A percentile compares a stretch with the other conserved stretches of the same genome.
These are phyloP conservation scores for Myrmecobius fasciatus DNA, from an alignment of 2,113 vertebrate species.

Conservation along the genomic window DNA sequence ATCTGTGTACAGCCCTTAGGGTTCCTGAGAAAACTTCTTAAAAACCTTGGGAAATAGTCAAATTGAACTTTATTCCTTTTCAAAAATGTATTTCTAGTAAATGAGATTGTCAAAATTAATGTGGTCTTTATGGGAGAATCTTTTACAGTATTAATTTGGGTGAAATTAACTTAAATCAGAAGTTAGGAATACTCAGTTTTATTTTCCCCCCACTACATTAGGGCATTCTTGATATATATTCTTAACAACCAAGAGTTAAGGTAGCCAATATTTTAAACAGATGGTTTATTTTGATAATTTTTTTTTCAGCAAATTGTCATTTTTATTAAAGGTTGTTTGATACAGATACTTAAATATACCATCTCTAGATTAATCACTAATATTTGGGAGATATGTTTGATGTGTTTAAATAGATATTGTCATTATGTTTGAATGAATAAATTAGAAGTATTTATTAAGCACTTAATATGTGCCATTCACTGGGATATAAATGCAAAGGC, in stretches of 20 bases:
- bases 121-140: constrained; percentile 22
- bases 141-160: constrained; percentile 22
- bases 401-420: neutral
- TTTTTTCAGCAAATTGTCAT: neutral
- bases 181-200: constrained; percentile 30
- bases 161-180: constrained; percentile 27
- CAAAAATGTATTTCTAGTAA: constrained; percentile 55
- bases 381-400: neutral
- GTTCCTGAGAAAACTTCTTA: neutral
- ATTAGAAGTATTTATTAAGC: neutral
- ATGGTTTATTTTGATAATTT: neutral
- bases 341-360: neutral
- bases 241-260: neutral
- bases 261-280: neutral
- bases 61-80: constrained; percentile 40
- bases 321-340: neutral
- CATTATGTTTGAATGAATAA: neutral
- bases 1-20: neutral
- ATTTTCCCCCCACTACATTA: neutral
- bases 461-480: neutral
- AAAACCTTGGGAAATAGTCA: neutral
- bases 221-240: neutral
- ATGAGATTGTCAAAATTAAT: constrained; percentile 41
- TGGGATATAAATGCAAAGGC: neutral
- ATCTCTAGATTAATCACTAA: neutral